Evolutionary conservation across 2,888 invertebrate species (phyloP).

Genomic region (Liposcelis brunnea): DNA sequence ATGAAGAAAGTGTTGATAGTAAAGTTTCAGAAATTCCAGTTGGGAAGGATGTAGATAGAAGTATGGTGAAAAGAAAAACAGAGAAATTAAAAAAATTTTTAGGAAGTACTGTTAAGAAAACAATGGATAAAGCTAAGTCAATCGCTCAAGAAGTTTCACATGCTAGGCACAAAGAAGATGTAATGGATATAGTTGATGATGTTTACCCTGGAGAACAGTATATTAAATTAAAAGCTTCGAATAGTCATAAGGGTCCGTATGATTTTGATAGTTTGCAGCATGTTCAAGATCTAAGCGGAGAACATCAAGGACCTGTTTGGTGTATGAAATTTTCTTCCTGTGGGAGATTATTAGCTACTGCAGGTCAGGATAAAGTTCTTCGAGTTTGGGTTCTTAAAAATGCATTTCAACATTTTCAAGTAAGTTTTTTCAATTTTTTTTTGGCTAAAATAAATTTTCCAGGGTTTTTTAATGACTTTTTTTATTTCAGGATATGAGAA

Average conservation of each 20-base stretch:
- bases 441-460: too few species aligned
- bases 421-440: too few species aligned
- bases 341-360: conserved; percentile 86
- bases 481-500: conserved; percentile 64
- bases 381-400: conserved; percentile 90
- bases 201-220: conserved; percentile 44
- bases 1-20: conserved; percentile 55
- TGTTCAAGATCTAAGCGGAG: conserved; percentile 67
- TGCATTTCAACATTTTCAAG: conserved; percentile 80
- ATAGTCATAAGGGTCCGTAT: conserved; percentile 91
- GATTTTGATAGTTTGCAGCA: conserved; percentile 86
- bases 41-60: conserved; percentile 27
- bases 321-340: conserved; percentile 97
- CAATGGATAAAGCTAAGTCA: conserved; percentile 78
- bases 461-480: conserved; percentile 1
- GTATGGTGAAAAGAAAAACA: conserved; percentile 30
- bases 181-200: conserved; percentile 68
- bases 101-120: conserved; percentile 78
- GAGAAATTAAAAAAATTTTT: conserved; percentile 54
- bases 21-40: conserved; percentile 26
- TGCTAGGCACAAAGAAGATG: conserved; percentile 72
- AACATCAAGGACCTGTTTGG: conserved; percentile 91
- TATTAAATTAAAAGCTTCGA: conserved; percentile 83
- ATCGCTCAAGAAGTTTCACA: conserved; percentile 78
- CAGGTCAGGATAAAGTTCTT: conserved; percentile 88